These are phyloP conservation scores for Philopedon plagiatum DNA, from an alignment of 2,888 invertebrate genomes.

Conservation along the genomic window DNA sequence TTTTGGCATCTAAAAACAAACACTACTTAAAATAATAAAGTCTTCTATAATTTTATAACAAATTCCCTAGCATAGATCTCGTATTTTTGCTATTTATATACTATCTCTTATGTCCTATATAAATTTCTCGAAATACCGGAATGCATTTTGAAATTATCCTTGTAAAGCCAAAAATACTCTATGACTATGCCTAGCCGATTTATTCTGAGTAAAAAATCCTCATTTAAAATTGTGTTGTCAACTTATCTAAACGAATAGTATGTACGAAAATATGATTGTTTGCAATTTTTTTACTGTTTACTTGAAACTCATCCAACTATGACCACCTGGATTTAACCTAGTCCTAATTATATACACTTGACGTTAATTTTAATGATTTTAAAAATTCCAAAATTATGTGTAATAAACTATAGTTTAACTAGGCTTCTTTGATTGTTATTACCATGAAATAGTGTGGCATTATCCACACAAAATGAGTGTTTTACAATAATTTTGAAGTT, in stretches of 20 bases:
- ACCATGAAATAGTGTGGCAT: too few relatives aligned
- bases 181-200: constrained; percentile 1
- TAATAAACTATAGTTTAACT: background rate
- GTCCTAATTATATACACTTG: constrained; percentile 31
- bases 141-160: background rate
- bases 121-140: background rate
- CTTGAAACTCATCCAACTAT: constrained; percentile 43
- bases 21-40: background rate
- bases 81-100: background rate
- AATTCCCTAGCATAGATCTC: background rate
- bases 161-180: constrained; percentile 9
- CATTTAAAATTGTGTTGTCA: constrained; percentile 18
- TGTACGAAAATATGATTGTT: constrained; percentile 30
- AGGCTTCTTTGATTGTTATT: background rate
- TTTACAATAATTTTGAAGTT: too few relatives aligned
- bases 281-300: constrained; percentile 38
- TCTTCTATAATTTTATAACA: background rate
- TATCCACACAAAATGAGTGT: too few relatives aligned
- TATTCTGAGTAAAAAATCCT: constrained; percentile 1
- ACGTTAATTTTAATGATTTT: constrained; percentile 13
- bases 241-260: constrained; percentile 13
- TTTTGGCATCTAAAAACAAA: too few relatives aligned
- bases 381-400: background rate
- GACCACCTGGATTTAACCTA: constrained; percentile 40
- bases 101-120: background rate